Conservation (phyloP, 2,888 invertebrate species). For the Hypercompe scribonia region DNA sequence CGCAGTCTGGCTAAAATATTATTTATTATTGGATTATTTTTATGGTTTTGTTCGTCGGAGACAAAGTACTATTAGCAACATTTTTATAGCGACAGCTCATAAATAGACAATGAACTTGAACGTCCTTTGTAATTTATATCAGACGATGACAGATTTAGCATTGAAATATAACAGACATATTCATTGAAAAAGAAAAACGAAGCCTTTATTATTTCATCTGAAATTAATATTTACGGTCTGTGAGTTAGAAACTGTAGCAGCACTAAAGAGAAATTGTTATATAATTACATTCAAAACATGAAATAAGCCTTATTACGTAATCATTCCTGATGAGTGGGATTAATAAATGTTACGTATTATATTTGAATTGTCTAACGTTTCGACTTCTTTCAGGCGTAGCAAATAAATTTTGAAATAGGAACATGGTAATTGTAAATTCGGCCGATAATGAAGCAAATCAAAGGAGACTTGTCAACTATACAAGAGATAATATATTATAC, state of each 20-base stretch:
- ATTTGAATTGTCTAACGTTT: too few relatives aligned
- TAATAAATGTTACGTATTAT: background rate
- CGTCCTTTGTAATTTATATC: background rate
- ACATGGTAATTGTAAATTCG: too few relatives aligned
- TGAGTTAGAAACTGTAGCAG: background rate
- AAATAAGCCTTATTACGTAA: background rate
- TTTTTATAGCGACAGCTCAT: conserved; percentile 10
- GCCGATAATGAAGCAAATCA: too few relatives aligned
- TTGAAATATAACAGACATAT: background rate
- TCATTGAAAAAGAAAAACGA: background rate
- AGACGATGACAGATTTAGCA: background rate
- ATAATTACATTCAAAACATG: background rate
- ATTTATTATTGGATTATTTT: conserved; percentile 50
- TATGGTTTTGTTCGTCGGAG: conserved; percentile 15
- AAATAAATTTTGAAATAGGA: background rate
- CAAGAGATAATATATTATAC: too few relatives aligned
- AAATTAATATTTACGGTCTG: background rate
- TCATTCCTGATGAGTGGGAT: background rate
- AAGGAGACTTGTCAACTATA: too few relatives aligned
- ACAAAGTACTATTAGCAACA: conserved; percentile 10
- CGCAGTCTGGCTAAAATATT: conserved; percentile 39
- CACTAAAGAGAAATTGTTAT: background rate
- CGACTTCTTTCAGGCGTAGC: too few relatives aligned
- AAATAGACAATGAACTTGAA: conserved; percentile 6
- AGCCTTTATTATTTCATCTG: background rate